Conservation (phyloP, 2,113 vertebrate species). For the Mobula birostris region DNA sequence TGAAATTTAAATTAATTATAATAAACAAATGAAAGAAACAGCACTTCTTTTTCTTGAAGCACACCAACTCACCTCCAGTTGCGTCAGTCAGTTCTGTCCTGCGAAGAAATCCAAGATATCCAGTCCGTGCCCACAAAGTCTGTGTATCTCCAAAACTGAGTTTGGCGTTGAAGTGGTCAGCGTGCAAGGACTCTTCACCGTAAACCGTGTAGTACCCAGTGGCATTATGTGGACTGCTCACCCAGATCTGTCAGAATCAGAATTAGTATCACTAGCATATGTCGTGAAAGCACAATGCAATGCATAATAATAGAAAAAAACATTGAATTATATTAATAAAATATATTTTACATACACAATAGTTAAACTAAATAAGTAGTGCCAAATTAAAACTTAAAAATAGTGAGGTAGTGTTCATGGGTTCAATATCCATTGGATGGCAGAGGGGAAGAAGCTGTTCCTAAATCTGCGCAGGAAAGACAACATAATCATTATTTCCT, state of each 20-base stretch:
- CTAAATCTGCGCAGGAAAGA: conserved; percentile 68
- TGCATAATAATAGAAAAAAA: too few relatives aligned
- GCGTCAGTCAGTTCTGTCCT: conserved; percentile 90
- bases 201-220: conserved; percentile 90
- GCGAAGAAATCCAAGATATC: conserved; percentile 90
- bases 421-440: too few relatives aligned
- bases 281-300: too few relatives aligned
- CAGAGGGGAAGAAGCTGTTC: conserved; percentile 40
- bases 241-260: conserved; percentile 70
- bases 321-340: too few relatives aligned
- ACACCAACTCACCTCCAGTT: conserved; percentile 73
- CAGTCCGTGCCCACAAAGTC: conserved; percentile 85
- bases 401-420: too few relatives aligned
- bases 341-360: too few relatives aligned
- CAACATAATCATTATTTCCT: background rate
- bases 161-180: conserved; percentile 85
- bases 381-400: too few relatives aligned
- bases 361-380: too few relatives aligned
- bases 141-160: conserved; percentile 91
- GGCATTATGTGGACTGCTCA: conserved; percentile 90
- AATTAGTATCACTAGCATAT: too few relatives aligned
- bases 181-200: conserved; percentile 83
- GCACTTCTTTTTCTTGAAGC: background rate
- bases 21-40: background rate
- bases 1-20: background rate